Conservation (phyloP, 35 echinoderm and acorn worm species). For the Apostichopus japonicus region DNA sequence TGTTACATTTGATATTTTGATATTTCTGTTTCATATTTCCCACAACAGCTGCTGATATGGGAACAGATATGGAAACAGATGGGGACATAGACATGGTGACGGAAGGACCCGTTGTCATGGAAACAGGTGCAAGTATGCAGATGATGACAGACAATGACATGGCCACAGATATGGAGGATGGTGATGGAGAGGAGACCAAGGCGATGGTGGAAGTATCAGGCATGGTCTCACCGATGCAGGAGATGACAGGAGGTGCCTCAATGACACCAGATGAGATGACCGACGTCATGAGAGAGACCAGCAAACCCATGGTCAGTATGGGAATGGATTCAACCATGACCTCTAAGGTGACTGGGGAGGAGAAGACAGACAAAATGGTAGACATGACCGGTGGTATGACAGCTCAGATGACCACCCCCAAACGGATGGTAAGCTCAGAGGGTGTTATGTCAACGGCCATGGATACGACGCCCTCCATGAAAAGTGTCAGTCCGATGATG, state of each 20-base stretch:
- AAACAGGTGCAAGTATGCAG: neutral
- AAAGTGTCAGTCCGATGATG: neutral
- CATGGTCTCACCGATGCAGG: too few species aligned
- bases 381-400: neutral
- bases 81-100: neutral
- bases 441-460: neutral
- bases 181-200: neutral
- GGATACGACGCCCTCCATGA: neutral
- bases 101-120: neutral
- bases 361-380: neutral
- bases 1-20: too few species aligned
- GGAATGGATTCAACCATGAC: too few species aligned
- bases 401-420: neutral
- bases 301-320: too few species aligned
- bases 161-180: neutral
- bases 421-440: neutral
- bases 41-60: neutral
- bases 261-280: neutral
- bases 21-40: too few species aligned
- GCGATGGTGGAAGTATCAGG: neutral
- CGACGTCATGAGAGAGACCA: neutral
- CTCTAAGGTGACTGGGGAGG: too few species aligned
- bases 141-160: constrained; percentile 8
- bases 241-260: neutral
- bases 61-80: neutral